These are phyloP conservation scores for Ambastaia sidthimunki DNA, from an alignment of 2,797 vertebrate genomes.

Conservation along the genomic window DNA sequence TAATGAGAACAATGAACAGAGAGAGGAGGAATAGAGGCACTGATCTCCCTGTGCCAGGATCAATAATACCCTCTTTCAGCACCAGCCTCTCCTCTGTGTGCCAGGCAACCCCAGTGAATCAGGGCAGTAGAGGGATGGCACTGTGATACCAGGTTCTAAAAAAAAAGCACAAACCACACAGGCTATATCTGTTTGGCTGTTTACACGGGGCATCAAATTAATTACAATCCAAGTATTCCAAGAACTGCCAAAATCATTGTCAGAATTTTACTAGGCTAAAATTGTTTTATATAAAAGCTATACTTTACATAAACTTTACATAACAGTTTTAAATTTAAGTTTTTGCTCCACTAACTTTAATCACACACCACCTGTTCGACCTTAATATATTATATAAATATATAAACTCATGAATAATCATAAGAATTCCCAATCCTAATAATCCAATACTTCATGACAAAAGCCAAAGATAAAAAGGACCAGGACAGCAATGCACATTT, in stretches of 20 bases:
- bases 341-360: too few relatives aligned
- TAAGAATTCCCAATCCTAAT: too few relatives aligned
- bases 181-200: neutral
- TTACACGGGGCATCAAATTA: neutral
- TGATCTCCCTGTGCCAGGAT: slow-evolving; percentile 67
- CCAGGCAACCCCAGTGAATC: slow-evolving; percentile 65
- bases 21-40: slow-evolving; percentile 77
- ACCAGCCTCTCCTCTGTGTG: slow-evolving; percentile 67
- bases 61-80: slow-evolving; percentile 84
- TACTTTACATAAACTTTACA: too few relatives aligned
- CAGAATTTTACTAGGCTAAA: neutral
- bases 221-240: neutral
- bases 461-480: too few relatives aligned
- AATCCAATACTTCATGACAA: too few relatives aligned
- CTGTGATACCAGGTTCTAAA: slow-evolving; percentile 37
- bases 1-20: slow-evolving; percentile 78
- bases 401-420: too few relatives aligned
- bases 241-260: neutral
- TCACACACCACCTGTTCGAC: too few relatives aligned
- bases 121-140: slow-evolving; percentile 67
- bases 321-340: too few relatives aligned
- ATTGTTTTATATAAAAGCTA: too few relatives aligned
- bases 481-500: too few relatives aligned
- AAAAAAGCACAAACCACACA: neutral
- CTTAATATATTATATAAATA: too few relatives aligned